phyloP scores from a whole-genome alignment of 2,797 vertebrate species.

The Podarcis lilfordi region DNA sequence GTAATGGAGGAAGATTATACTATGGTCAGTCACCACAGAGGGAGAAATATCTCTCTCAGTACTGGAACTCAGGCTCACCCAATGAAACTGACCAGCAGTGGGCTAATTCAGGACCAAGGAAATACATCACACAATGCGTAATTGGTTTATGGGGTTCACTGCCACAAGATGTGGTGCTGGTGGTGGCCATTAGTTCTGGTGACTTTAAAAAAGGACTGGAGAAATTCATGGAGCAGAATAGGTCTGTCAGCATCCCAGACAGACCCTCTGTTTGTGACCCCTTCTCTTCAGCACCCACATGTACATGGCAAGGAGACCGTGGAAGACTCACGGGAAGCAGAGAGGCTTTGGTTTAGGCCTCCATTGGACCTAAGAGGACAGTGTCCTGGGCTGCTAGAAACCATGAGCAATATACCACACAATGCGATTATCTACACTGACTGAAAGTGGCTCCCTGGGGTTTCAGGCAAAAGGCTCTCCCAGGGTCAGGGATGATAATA shows the following conservation, averaged over 20 bases:
- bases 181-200: not conserved
- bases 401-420: too few species aligned
- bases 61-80: not conserved
- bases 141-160: not conserved
- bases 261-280: not conserved
- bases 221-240: not conserved
- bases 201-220: too few species aligned
- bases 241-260: not conserved
- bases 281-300: not conserved
- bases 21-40: not conserved
- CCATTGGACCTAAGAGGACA: not conserved
- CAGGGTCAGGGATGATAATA: not conserved
- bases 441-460: too few species aligned
- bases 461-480: too few species aligned
- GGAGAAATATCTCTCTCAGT: not conserved
- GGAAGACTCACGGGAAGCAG: not conserved
- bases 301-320: not conserved
- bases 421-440: too few species aligned
- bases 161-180: not conserved
- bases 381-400: too few species aligned
- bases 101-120: too few species aligned
- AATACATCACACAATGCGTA: not conserved
- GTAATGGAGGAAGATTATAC: too few species aligned
- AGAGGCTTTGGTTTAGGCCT: not conserved
- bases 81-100: not conserved